Percentiles rank a stretch among this genome's conserved stretches.
Conservation (phyloP, 2,797 vertebrate species). For the Coregonus ussuriensis region DNA sequence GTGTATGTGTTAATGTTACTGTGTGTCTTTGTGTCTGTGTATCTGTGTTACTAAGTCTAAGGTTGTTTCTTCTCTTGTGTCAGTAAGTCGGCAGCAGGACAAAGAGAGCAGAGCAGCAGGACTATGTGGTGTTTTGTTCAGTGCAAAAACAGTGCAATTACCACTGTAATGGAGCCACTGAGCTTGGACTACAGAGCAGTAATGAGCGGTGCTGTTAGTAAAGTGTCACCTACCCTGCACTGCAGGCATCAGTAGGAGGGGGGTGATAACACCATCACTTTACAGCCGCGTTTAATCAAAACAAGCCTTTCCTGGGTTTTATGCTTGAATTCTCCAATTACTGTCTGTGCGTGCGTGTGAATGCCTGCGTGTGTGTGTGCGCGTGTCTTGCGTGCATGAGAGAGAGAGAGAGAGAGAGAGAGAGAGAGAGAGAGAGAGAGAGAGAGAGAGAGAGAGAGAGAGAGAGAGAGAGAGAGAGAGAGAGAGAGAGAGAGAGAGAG, state of each 20-base stretch:
- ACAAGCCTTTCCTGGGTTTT: conserved; percentile 24
- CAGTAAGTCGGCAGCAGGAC: not conserved
- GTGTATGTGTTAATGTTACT: conserved; percentile 3
- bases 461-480: too few species aligned
- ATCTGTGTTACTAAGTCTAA: conserved; percentile 9
- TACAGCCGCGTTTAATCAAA: conserved; percentile 18
- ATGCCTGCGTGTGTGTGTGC: too few species aligned
- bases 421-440: too few species aligned
- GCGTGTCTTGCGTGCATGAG: not conserved
- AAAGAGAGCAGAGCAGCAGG: not conserved
- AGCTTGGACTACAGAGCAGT: not conserved
- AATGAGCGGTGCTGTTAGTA: not conserved
- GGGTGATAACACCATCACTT: not conserved
- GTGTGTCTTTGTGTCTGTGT: too few species aligned
- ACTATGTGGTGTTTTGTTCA: not conserved
- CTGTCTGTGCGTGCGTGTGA: not conserved
- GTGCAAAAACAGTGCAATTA: not conserved
- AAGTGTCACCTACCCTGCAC: not conserved
- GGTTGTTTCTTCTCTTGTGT: not conserved
- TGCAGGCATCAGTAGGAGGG: not conserved
- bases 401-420: too few species aligned
- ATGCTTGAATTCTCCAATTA: conserved; percentile 21
- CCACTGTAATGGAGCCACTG: not conserved
- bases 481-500: too few species aligned
- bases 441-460: too few species aligned